Evolutionary conservation across 2,888 invertebrate genomes (phyloP), one percentile per base, ranked within the genome.

Genomic region (Eilema depressum): DNA sequence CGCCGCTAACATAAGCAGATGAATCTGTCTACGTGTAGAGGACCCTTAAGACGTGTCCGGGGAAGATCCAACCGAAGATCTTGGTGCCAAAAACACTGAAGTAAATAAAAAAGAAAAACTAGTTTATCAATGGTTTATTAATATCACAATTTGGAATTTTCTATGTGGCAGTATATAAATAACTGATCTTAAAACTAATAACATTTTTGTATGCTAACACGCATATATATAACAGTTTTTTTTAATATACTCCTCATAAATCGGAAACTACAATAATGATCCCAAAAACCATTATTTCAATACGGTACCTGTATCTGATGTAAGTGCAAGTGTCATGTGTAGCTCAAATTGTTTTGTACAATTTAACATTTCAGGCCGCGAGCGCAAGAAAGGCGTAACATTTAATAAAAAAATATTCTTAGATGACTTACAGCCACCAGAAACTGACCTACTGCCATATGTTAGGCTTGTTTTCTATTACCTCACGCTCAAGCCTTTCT

Each of bases 91-190:
- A 17, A 61, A n/a, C 17, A 30, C 17, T 62, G 41, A 20, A 26
- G n/a, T 37, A 8, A 37, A 17, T 4, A 41, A 2, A 62, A 65
- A 57, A 65, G 20, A 68, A 68, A 53, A 69, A 23, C 2, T 25
- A 62, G n/a, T 28, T 69, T 25, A 74, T 76, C 75, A 83, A 71
- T 78, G 66, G 74, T 89, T 88, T 88, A 90, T 88, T 89, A 71
- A 82, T 88, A 90, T 90, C 88, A 91, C 90, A 91, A 86, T 86
- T 85, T 84, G 73, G 77, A 82, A 81, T 81, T 83, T 86, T 85
- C 77, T 81, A 83, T 68, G 74, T 70, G 72, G 75, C 65, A 69
- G 80, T 86, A 87, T 80, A 88, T 88, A 87, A 86, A 85, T 87
- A 85, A 83, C 78, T 71, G 82, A 74, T 79, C 70, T 79, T 75